Conservation (phyloP, 2,113 vertebrate species). For the Girardinichthys multiradiatus region DNA sequence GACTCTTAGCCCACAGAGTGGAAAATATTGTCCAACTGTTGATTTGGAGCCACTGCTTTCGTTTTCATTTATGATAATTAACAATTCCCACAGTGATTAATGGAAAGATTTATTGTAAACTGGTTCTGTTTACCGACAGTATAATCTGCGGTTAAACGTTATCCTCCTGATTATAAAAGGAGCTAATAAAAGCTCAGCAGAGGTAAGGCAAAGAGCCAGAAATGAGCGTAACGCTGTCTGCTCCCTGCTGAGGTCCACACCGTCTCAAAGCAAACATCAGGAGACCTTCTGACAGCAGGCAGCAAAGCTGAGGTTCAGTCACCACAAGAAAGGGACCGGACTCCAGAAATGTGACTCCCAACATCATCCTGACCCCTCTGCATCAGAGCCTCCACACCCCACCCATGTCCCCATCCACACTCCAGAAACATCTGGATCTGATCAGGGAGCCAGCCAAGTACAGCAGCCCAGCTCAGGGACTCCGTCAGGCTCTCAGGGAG, state of each 20-base stretch:
- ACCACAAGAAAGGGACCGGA: slow-evolving; percentile 6
- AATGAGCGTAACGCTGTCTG: slow-evolving; percentile 17
- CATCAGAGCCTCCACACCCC: slow-evolving; percentile 55
- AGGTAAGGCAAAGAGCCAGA: slow-evolving; percentile 55
- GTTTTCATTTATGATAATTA: slow-evolving; percentile 36
- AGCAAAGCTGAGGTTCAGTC: slow-evolving; percentile 5
- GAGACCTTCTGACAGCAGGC: slow-evolving; percentile 12
- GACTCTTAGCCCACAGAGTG: background rate
- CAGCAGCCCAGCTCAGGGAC: slow-evolving; percentile 56
- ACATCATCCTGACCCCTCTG: slow-evolving; percentile 61
- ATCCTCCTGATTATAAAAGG: slow-evolving; percentile 49
- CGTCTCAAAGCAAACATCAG: slow-evolving; percentile 32
- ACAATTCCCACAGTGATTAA: slow-evolving; percentile 7
- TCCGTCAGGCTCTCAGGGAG: slow-evolving; percentile 66
- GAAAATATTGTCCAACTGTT: background rate
- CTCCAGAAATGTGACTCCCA: slow-evolving; percentile 54
- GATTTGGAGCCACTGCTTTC: slow-evolving; percentile 27
- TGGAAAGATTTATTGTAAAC: slow-evolving; percentile 11
- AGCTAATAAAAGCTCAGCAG: slow-evolving; percentile 55
- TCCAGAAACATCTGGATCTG: slow-evolving; percentile 74
- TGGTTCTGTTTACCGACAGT: slow-evolving; percentile 14
- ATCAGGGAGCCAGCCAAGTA: slow-evolving; percentile 63
- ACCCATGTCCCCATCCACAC: slow-evolving; percentile 48
- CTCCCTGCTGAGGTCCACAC: slow-evolving; percentile 8
- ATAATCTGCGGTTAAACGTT: slow-evolving; percentile 41